Evolutionary conservation across 2,113 vertebrate genomes (phyloP), one percentile per base, ranked within the genome.

Genomic region (Dascyllus trimaculatus): DNA sequence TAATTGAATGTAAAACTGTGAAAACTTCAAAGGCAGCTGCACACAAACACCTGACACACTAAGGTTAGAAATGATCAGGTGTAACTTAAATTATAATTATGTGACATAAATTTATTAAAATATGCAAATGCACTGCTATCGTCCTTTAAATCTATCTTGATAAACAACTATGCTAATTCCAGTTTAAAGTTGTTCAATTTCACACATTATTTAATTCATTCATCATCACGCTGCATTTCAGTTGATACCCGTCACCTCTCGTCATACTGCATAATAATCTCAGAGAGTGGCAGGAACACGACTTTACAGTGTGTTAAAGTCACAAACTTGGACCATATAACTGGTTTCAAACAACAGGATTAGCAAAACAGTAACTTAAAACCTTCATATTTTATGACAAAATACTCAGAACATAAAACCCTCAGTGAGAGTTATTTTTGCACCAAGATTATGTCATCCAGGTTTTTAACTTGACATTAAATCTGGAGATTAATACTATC

Each of bases 181-280:
- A 32, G 24, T 46, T 64, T 60, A 43, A 66, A 62, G 60, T 45
- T 69, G 56, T 62, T 82, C 48, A 65, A 61, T 75, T 69, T 82
- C 76, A 75, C 70, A 75, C 60, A 24, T 40, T 48, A 73, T 85
- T 82, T 77, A 40, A 70, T 82, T 77, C 66, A 68, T 72, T 68
- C 13, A 71, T 78, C 72, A 78, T 60, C 46, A 19, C 19, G 38
- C 40, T 19, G 51, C 52, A 29, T 75, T 78, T 48, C 51, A 53
- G 52, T 62, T 71, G 65, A 84, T 57, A 40, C 58, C 61, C 69
- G 82, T 48, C 76, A 81, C 24, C 58, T 35, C 54, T 62, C 68
- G 62, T 48, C 19, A 32, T 18, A 40, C 8, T n/a, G 48, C 2
- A 57, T 45, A 84, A 73, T 65, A 32, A 81, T 80, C 61, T 43